These are phyloP conservation scores for Rhynchonema sp. DNA, from an alignment of 2,888 invertebrate species.

Conservation along the genomic window DNA sequence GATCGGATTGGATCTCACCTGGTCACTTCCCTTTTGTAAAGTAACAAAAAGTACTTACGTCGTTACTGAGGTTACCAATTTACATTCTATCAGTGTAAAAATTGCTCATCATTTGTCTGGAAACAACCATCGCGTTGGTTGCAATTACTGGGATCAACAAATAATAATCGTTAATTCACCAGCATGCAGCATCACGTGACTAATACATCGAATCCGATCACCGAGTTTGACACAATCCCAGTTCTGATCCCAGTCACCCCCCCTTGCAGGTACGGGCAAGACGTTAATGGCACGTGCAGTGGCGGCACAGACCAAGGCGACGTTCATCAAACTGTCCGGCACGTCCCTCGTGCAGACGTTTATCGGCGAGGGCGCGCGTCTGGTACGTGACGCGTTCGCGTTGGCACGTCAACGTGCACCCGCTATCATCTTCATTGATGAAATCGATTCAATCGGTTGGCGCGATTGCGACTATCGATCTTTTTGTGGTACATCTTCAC, in stretches of 20 bases:
- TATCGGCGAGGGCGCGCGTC: constrained; percentile 44
- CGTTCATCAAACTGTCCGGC: constrained; percentile 90
- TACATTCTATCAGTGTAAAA: no score
- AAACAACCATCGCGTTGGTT: no score
- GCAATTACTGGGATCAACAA: no score
- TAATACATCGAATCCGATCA: not conserved
- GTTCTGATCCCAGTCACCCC: not conserved
- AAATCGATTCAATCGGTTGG: constrained; percentile 93
- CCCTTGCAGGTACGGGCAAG: constrained; percentile 50
- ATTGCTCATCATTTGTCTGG: no score
- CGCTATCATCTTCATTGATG: constrained; percentile 97
- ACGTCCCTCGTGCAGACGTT: constrained; percentile 99
- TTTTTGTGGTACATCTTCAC: no score
- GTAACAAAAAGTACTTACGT: no score
- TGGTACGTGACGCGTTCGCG: constrained; percentile 75
- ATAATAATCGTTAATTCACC: no score
- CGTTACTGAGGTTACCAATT: no score
- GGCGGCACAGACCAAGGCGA: constrained; percentile 97
- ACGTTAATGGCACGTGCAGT: constrained; percentile 90
- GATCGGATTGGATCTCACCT: no score
- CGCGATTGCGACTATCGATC: no score
- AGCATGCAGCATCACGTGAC: no score
- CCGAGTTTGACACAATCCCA: not conserved
- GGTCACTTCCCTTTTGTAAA: no score
- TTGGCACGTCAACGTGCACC: constrained; percentile 93